Evolutionary conservation across 2,888 invertebrate species (phyloP), one percentile per base, ranked within the genome.

Genomic region (Drosophila anomelani): DNA sequence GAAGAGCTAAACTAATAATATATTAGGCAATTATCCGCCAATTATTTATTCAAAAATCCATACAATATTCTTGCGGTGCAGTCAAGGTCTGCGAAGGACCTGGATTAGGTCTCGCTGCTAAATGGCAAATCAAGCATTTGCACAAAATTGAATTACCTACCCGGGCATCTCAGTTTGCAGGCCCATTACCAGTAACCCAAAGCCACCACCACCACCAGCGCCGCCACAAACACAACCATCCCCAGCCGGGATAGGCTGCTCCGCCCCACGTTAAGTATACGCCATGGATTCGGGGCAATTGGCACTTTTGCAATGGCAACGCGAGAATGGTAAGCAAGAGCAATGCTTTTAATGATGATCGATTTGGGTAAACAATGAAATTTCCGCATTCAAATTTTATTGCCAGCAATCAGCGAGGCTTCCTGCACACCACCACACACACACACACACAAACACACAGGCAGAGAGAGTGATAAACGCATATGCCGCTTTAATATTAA

Each of bases 381-480:
- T 84, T 81, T 86, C 75, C 84, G 85, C 81, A 86, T 84, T 84
- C 84, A 88, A 84, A 84, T 88, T 88, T 84, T 88, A 84, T 88
- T 88, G 84, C 79, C 51, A 55, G 84, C 84, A 88, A 84, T 84
- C 84, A 84, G 79, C 71, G 70, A 57, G 43, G 68, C 49, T 79
- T 82, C 76, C 82, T 81, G 64, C 49, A 32, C 26, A 54, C 34
- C n/a, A n/a, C n/a, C 29, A 54, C 20, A 54, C 38, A 64, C 49
- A 26, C 26, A 26, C 23, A 23, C 3, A 23, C 23, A 23, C 2
- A 23, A 0, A 23, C 3, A 51, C 17, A 41, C 20, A 41, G n/a
- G 61, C 44, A 47, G 29, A 10, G 6, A 47, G 29, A 53, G 51
- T 36, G 51, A 53, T 53, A 53, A 53, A 53, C 58, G 64, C 53